Evolutionary conservation across 2,888 invertebrate species (phyloP).

Genomic region (Spilarctia lutea): DNA sequence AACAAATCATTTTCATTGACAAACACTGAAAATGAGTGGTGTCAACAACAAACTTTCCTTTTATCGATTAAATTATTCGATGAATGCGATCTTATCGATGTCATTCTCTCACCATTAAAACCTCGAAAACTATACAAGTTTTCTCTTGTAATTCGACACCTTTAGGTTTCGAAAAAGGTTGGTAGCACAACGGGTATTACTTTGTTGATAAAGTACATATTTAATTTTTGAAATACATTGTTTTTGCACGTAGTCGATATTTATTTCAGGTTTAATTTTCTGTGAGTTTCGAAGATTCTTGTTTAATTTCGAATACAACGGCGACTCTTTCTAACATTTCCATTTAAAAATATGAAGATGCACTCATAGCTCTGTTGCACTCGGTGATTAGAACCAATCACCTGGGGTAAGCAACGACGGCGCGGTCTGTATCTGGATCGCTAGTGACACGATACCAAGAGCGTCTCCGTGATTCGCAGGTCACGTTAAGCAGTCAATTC

Average conservation of each 20-base stretch:
- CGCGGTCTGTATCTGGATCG: too few species aligned
- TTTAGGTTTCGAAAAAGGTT: slow-evolving; percentile 48
- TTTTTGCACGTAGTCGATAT: background rate
- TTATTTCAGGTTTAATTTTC: too few species aligned
- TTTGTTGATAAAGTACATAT: background rate
- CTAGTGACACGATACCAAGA: too few species aligned
- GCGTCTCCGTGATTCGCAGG: too few species aligned
- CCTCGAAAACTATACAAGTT: slow-evolving; percentile 72
- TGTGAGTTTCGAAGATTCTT: too few species aligned
- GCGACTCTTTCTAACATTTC: too few species aligned
- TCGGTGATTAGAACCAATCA: too few species aligned
- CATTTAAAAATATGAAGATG: too few species aligned
- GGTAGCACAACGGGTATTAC: slow-evolving; percentile 42
- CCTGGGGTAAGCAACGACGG: too few species aligned
- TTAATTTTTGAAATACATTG: background rate
- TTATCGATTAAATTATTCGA: slow-evolving; percentile 67
- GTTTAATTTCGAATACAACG: too few species aligned
- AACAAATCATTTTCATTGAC: slow-evolving; percentile 14
- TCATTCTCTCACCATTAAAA: slow-evolving; percentile 74
- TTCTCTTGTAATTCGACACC: slow-evolving; percentile 79
- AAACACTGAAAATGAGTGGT: slow-evolving; percentile 38
- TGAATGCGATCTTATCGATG: slow-evolving; percentile 70
- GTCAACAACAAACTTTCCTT: slow-evolving; percentile 44
- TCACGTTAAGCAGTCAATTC: too few species aligned
- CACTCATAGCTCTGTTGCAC: too few species aligned